Conservation (phyloP, 2,797 vertebrate species). For the Philypnodon macrostomus region DNA sequence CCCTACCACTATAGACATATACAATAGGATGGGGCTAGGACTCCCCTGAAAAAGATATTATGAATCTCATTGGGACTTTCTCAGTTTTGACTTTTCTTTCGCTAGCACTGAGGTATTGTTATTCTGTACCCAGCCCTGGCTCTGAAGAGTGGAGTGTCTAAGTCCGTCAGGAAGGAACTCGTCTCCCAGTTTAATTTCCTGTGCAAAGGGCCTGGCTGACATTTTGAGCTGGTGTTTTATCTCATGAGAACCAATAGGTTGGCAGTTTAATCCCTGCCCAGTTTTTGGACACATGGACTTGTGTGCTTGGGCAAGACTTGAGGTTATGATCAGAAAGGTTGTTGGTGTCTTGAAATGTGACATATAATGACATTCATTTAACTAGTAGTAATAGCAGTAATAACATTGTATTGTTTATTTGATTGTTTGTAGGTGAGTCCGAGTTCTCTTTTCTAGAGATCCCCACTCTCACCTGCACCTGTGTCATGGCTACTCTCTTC, state of each 20-base stretch:
- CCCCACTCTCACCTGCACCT: conserved; percentile 87
- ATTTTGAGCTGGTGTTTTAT: no score
- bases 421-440: conserved; percentile 65
- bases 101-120: no score
- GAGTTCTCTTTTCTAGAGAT: conserved; percentile 87
- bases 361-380: background rate
- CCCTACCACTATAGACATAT: no score
- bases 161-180: conserved; percentile 87
- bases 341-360: background rate
- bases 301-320: no score
- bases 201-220: conserved; percentile 70
- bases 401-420: background rate
- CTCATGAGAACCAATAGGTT: no score
- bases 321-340: no score
- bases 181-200: conserved; percentile 92
- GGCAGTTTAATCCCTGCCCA: no score
- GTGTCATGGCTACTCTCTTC: conserved; percentile 87
- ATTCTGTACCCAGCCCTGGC: conserved; percentile 31
- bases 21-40: no score
- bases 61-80: no score
- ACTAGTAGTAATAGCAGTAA: background rate
- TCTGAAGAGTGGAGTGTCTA: conserved; percentile 34
- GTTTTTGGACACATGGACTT: no score
- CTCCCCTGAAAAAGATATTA: no score
- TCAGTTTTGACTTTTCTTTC: no score